Conservation (phyloP, 2,113 vertebrate genomes). For the Hemibagrus wyckioides region DNA sequence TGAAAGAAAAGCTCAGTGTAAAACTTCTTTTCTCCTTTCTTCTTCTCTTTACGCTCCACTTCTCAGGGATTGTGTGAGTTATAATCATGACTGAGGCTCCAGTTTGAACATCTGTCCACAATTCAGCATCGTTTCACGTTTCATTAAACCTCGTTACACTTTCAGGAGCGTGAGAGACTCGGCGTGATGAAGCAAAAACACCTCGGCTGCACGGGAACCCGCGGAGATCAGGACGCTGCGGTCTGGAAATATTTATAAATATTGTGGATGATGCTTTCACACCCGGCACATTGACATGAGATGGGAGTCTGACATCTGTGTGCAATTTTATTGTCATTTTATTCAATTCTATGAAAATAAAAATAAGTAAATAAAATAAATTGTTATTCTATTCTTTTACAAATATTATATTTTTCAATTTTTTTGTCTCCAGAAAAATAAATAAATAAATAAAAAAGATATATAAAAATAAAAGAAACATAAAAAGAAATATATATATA, state of each 20-base stretch:
- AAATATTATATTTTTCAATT: too few relatives aligned
- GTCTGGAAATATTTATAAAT: neutral
- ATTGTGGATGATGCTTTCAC: neutral
- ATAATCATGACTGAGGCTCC: constrained; percentile 10
- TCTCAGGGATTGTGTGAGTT: neutral
- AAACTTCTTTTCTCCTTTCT: neutral
- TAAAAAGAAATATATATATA: too few relatives aligned
- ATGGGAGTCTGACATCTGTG: neutral
- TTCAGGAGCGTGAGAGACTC: neutral
- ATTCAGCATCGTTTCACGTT: constrained; percentile 19
- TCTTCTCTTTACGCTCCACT: neutral
- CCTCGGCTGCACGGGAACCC: neutral
- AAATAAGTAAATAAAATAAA: too few relatives aligned
- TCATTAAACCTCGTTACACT: constrained; percentile 30
- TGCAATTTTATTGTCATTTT: too few relatives aligned
- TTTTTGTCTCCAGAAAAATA: too few relatives aligned
- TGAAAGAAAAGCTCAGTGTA: neutral
- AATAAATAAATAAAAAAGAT: too few relatives aligned
- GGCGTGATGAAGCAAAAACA: neutral
- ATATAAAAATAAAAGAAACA: too few relatives aligned
- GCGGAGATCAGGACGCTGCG: neutral
- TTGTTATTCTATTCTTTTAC: too few relatives aligned
- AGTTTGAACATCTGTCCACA: constrained; percentile 21
- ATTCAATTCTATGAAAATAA: too few relatives aligned
- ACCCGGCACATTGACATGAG: neutral